phyloP scores from a whole-genome alignment of 2,888 invertebrate species.

The Ectobius pallidus region DNA sequence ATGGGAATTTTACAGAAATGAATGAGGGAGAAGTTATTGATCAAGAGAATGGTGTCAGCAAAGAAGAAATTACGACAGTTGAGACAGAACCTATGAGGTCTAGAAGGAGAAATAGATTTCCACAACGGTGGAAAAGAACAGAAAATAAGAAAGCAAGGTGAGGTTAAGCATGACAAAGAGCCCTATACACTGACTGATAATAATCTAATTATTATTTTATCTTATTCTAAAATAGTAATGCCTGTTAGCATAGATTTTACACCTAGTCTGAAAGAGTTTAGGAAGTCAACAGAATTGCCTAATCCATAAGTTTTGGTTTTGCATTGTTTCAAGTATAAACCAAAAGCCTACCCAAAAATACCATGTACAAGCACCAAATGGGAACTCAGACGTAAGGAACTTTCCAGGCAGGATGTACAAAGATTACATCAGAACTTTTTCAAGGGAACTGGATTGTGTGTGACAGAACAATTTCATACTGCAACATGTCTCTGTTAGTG shows the following conservation, averaged over 20 bases:
- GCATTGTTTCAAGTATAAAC: background rate
- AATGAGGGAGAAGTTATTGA: background rate
- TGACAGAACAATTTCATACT: background rate
- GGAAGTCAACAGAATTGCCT: background rate
- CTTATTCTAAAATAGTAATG: background rate
- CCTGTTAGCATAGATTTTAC: background rate
- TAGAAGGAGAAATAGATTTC: background rate
- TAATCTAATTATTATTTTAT: background rate
- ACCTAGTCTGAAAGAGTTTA: background rate
- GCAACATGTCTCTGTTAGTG: background rate
- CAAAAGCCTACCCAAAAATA: background rate
- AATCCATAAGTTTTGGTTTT: background rate
- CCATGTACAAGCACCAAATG: too few relatives aligned
- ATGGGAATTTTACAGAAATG: background rate
- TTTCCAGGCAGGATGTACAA: background rate
- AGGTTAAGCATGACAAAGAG: background rate
- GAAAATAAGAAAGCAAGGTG: background rate
- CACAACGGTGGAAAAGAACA: background rate
- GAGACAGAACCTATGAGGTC: slow-evolving; percentile 5
- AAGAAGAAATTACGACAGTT: slow-evolving; percentile 5
- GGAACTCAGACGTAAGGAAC: background rate
- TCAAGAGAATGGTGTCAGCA: slow-evolving; percentile 1
- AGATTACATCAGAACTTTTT: background rate
- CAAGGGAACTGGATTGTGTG: background rate
- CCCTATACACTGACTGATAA: background rate